These are phyloP conservation scores for Andrena cerasifolii DNA, from an alignment of 1,140 invertebrate genomes.

Conservation along the genomic window DNA sequence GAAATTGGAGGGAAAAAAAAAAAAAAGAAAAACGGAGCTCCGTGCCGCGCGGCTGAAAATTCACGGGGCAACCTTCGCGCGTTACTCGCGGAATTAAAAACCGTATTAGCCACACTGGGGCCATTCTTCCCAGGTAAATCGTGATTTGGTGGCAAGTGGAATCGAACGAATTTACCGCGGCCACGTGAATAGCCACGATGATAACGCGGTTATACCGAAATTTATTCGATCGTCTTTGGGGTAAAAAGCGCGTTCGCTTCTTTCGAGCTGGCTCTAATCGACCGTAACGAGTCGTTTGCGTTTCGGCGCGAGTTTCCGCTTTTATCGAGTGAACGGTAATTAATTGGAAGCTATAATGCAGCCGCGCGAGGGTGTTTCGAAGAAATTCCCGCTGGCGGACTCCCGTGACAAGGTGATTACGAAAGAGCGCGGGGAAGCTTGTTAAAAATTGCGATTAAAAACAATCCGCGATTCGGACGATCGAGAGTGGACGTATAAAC, in stretches of 20 bases:
- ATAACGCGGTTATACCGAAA: neutral
- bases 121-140: neutral
- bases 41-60: too few relatives aligned
- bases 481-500: neutral
- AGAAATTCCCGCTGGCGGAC: neutral
- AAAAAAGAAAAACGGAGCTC: too few relatives aligned
- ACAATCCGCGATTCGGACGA: neutral
- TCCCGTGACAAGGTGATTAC: neutral
- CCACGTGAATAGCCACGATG: neutral
- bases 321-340: neutral
- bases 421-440: neutral
- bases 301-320: neutral
- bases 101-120: neutral
- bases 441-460: neutral
- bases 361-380: neutral
- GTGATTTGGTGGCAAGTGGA: neutral
- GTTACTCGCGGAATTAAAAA: conserved; percentile 18
- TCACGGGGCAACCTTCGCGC: too few relatives aligned
- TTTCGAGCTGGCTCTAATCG: neutral
- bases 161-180: conserved; percentile 24
- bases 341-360: neutral
- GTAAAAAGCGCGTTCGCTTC: neutral
- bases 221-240: conserved; percentile 11
- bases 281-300: neutral
- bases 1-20: neutral